Evolutionary conservation across 1,140 invertebrate species (phyloP).

Genomic region (Eupristina koningsbergeri): DNA sequence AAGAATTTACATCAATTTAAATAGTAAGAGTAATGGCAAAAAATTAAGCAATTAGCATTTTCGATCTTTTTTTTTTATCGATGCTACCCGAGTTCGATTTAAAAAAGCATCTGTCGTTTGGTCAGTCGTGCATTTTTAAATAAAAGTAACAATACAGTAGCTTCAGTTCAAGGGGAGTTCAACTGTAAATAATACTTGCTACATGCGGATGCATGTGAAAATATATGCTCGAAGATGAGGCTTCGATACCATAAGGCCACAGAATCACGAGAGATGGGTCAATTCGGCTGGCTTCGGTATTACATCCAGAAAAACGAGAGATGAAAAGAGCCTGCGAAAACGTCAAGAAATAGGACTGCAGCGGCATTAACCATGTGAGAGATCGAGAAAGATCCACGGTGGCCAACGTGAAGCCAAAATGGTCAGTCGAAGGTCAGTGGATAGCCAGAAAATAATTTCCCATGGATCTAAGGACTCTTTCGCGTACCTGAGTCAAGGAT

Average conservation of each 20-base stretch:
- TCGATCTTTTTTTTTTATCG: too few relatives aligned
- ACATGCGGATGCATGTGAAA: not conserved
- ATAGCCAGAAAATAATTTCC: conserved; percentile 60
- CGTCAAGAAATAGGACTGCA: not conserved
- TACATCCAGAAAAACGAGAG: not conserved
- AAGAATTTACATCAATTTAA: too few relatives aligned
- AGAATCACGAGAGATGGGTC: not conserved
- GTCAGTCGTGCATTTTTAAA: not conserved
- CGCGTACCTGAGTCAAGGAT: conserved; percentile 46
- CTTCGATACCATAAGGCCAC: not conserved
- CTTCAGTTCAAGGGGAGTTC: too few relatives aligned
- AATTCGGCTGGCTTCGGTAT: not conserved
- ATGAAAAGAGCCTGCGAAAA: not conserved
- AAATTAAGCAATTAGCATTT: too few relatives aligned
- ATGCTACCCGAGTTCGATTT: too few relatives aligned
- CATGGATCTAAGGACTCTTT: conserved; percentile 55
- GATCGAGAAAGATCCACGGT: not conserved
- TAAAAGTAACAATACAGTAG: too few relatives aligned
- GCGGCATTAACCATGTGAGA: not conserved
- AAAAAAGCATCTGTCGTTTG: not conserved
- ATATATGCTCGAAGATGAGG: not conserved
- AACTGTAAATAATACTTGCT: too few relatives aligned
- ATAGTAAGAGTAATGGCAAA: too few relatives aligned
- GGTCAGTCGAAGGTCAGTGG: conserved; percentile 56
- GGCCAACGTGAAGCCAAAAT: conserved; percentile 26